Conservation (phyloP, 2,797 vertebrate species). For the Triplophysa yarkandensis region DNA sequence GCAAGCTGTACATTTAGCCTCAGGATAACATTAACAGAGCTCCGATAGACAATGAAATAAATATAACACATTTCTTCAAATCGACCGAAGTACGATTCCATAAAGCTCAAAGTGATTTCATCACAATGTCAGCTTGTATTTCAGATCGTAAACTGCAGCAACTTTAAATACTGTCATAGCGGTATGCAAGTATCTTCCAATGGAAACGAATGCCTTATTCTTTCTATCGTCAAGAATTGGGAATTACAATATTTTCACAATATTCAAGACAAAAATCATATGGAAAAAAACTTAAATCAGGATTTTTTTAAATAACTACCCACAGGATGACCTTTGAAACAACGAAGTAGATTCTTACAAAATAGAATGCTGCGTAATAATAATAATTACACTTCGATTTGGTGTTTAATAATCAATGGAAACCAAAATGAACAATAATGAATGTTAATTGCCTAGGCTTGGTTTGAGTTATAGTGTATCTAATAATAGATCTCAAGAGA, state of each 20-base stretch:
- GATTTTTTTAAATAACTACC: no score
- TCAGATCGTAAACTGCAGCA: neutral
- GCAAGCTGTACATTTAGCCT: constrained; percentile 22
- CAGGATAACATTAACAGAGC: constrained; percentile 17
- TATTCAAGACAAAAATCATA: neutral
- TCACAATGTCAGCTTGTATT: constrained; percentile 11
- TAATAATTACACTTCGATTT: no score
- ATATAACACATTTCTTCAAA: constrained; percentile 17
- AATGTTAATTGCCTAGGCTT: no score
- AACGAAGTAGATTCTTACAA: no score
- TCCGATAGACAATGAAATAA: constrained; percentile 32
- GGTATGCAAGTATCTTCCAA: neutral
- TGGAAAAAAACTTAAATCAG: neutral
- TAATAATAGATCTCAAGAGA: neutral
- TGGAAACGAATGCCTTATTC: neutral
- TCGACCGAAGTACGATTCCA: neutral
- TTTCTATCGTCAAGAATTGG: neutral
- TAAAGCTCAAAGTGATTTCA: neutral
- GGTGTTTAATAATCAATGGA: no score
- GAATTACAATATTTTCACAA: neutral
- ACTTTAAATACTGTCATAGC: constrained; percentile 18
- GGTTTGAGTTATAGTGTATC: neutral
- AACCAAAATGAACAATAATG: no score
- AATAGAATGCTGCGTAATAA: no score
- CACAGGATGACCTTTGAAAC: neutral